These are phyloP conservation scores for Gari tellinella DNA, from an alignment of 2,888 invertebrate genomes.

Conservation along the genomic window DNA sequence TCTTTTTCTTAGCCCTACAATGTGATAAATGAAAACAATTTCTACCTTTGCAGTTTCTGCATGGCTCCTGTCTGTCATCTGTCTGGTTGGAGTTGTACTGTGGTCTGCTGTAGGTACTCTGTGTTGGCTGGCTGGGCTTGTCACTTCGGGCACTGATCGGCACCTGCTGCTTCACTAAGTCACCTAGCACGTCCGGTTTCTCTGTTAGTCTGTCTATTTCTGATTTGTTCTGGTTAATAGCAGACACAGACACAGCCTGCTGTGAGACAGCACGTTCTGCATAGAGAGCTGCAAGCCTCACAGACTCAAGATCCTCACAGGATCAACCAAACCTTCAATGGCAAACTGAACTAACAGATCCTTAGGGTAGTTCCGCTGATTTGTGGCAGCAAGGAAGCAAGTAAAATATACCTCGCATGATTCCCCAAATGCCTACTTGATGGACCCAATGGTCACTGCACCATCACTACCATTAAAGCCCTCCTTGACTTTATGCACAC, in stretches of 20 bases:
- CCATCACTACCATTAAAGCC: constrained; percentile 20
- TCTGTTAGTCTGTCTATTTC: no score
- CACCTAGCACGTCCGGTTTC: no score
- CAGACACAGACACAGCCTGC: no score
- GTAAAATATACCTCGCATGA: constrained; percentile 7
- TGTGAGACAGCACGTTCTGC: no score
- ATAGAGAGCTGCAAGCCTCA: no score
- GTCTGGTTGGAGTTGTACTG: no score
- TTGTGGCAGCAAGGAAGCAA: constrained; percentile 7
- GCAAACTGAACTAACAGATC: not conserved
- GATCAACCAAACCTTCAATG: constrained; percentile 3
- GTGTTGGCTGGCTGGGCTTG: not conserved
- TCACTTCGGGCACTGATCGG: not conserved
- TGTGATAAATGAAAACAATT: constrained; percentile 1
- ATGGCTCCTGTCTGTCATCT: no score
- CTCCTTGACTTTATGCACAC: not conserved
- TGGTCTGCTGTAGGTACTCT: not conserved
- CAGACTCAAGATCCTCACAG: no score
- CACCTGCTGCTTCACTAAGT: no score
- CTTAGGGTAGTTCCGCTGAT: not conserved
- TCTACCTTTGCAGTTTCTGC: not conserved
- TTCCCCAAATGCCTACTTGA: constrained; percentile 6
- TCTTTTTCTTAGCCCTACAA: constrained; percentile 2
- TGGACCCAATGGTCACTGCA: not conserved
- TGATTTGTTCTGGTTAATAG: no score